Percentiles rank a stretch among this genome's conserved stretches.
phyloP scores from a whole-genome alignment of 2,797 vertebrate genomes.

The Hyperoplus immaculatus region DNA sequence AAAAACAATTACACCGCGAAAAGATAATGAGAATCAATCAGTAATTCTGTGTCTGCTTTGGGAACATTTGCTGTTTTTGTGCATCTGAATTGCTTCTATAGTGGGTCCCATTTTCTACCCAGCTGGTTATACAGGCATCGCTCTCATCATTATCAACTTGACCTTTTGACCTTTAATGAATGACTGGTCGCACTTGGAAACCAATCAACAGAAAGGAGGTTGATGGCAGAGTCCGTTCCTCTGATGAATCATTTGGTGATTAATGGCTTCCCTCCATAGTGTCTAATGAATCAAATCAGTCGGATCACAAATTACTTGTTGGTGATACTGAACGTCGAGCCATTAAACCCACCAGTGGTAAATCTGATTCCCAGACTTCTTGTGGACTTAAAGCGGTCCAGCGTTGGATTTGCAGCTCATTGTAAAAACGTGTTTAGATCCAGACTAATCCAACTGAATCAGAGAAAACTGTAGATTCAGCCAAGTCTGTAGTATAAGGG shows the following conservation, averaged over 20 bases:
- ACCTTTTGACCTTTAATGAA: constrained; percentile 54
- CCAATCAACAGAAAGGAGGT: constrained; percentile 70
- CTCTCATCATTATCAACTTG: constrained; percentile 4
- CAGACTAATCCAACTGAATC: constrained; percentile 12
- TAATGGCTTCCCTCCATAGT: constrained; percentile 47
- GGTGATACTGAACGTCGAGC: constrained; percentile 38
- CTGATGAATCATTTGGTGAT: constrained; percentile 65
- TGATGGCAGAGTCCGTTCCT: constrained; percentile 57
- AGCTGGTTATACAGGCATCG: constrained; percentile 34
- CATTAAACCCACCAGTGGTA: constrained; percentile 22
- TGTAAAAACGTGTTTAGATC: constrained; percentile 17
- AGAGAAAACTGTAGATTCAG: constrained; percentile 5
- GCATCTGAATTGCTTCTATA: constrained; percentile 14
- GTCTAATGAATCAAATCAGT: constrained; percentile 60
- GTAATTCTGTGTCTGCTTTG: constrained; percentile 44
- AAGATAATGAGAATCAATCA: constrained; percentile 61
- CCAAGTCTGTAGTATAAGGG: background rate
- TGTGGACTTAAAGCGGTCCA: constrained; percentile 28
- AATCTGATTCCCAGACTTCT: constrained; percentile 43
- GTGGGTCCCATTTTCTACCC: constrained; percentile 24
- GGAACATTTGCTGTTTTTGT: constrained; percentile 43
- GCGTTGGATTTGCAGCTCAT: constrained; percentile 19
- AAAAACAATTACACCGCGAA: constrained; percentile 61
- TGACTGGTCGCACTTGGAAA: constrained; percentile 69
- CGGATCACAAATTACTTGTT: constrained; percentile 57